Evolutionary conservation across 2,888 invertebrate genomes (phyloP), one percentile per base, ranked within the genome.

Genomic region (Tipula vernalis): DNA sequence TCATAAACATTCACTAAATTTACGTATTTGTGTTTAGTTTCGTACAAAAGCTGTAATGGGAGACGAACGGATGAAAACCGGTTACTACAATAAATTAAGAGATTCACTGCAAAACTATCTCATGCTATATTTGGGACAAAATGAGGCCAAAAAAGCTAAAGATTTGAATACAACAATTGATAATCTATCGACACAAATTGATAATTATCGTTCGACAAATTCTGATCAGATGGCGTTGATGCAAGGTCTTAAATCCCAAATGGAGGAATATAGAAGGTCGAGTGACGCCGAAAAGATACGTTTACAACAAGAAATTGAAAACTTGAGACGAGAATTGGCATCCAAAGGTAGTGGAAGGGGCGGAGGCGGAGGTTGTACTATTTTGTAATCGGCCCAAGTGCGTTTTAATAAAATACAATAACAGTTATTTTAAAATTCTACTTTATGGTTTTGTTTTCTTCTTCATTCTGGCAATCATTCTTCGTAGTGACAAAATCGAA

Each of bases 131-230:
- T 85, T 85, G 28, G 85, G 85, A 3, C 85, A 85, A 10, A 85
- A 85, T 85, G 85, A 85, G 18, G 85, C 85, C 8, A 85, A 85
- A 12, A 85, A 44, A 13, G 39, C 41, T 18, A 85, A 85, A 18
- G 18, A 85, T 85, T 85, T 85, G 18, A 85, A n/a, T 18, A 18
- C 42, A 85, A 85, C 85, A 44, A 85, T 85, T 85, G 85, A 42
- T 44, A 85, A 85, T 85, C 28, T 85, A 42, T 39, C 41, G 42
- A 85, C 15, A 1, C 85, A 85, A 85, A 85, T 85, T 13, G 85
- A 85, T 10, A 18, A 44, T 10, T 85, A 85, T 85, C 39, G 85
- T 10, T 42, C 41, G 12, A 42, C 85, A 44, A 85, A 85, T 85
- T 18, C 18, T 41, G 85, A 85, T 10, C 85, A 85, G 42, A 44